Evolutionary conservation across 1,140 invertebrate species (phyloP).

Genomic region (Hylyphantes graminicola): DNA sequence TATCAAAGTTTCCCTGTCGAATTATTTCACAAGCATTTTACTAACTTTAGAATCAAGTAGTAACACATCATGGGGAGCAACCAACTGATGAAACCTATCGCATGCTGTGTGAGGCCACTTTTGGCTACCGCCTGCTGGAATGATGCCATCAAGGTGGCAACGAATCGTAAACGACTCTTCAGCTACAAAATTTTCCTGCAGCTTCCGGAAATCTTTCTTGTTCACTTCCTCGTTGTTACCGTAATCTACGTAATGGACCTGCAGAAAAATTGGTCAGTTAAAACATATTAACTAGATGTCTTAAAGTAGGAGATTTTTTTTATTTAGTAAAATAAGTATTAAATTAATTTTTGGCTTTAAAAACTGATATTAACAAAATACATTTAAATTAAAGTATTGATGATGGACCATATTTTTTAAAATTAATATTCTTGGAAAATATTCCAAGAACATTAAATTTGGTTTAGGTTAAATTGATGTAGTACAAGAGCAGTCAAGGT

Average conservation of each 20-base stretch:
- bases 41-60: slow-evolving; percentile 24
- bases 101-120: slow-evolving; percentile 37
- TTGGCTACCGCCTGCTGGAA: slow-evolving; percentile 34
- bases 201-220: not conserved
- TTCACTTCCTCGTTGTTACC: slow-evolving; percentile 18
- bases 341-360: no score
- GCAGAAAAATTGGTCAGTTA: not conserved
- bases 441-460: no score
- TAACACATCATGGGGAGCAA: not conserved
- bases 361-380: not conserved
- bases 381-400: not conserved
- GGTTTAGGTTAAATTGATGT: no score
- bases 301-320: not conserved
- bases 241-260: slow-evolving; percentile 44
- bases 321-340: no score
- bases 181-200: slow-evolving; percentile 1
- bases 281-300: not conserved
- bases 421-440: no score
- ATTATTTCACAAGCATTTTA: no score
- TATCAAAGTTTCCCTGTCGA: no score
- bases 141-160: slow-evolving; percentile 43
- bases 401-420: no score
- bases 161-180: slow-evolving; percentile 10
- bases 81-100: slow-evolving; percentile 7
- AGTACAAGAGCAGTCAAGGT: no score